phyloP scores from a whole-genome alignment of 2,888 invertebrate genomes.

The Piscicola geometra region DNA sequence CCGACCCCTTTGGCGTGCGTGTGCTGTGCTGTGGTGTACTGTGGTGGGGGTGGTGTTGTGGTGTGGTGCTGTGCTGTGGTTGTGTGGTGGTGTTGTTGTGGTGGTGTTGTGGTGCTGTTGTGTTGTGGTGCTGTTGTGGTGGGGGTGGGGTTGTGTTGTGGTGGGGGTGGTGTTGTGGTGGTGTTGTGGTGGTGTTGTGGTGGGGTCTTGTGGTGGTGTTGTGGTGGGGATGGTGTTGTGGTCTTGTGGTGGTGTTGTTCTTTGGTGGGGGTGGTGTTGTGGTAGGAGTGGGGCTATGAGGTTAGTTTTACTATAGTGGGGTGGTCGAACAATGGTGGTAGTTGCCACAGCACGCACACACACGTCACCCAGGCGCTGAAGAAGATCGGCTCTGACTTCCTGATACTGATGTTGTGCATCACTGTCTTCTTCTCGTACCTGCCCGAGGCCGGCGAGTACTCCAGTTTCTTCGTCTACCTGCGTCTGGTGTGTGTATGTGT shows the following conservation, averaged over 20 bases:
- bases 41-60: no score
- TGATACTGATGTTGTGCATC: constrained; percentile 90
- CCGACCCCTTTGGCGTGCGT: constrained; percentile 86
- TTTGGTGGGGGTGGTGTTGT: no score
- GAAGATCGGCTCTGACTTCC: constrained; percentile 88
- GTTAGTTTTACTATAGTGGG: no score
- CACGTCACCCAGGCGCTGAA: constrained; percentile 67
- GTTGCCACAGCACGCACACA: no score
- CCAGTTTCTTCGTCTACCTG: constrained; percentile 97
- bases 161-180: background rate
- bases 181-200: background rate
- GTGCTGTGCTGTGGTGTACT: background rate
- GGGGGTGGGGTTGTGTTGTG: background rate
- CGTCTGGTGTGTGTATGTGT: constrained; percentile 67
- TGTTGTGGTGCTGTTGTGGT: background rate
- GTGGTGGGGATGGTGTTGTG: no score
- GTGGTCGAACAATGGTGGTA: no score
- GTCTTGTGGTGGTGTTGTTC: no score
- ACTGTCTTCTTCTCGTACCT: constrained; percentile 95
- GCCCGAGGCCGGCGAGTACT: constrained; percentile 94
- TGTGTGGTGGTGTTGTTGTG: no score
- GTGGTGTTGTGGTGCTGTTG: no score
- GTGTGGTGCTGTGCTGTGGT: no score
- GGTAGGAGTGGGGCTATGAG: no score
- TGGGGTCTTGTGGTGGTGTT: no score